phyloP scores from a whole-genome alignment of 2,797 vertebrate species.

The Eulemur albifrons region DNA sequence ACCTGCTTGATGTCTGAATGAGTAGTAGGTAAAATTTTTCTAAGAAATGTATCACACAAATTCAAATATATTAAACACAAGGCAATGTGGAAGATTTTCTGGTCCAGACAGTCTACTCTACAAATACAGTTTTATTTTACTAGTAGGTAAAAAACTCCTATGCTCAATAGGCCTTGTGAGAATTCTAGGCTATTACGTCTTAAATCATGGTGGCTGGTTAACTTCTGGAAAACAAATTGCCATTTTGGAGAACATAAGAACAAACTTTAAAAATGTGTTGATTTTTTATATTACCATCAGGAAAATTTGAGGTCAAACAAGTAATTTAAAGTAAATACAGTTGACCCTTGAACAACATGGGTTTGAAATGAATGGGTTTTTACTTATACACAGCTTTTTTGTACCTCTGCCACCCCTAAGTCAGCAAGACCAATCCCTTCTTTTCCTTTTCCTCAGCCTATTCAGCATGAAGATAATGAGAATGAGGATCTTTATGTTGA shows the following conservation, averaged over 20 bases:
- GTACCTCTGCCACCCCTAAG: background rate
- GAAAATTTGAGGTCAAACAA: background rate
- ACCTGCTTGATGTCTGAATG: background rate
- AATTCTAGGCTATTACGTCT: background rate
- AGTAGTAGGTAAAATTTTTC: background rate
- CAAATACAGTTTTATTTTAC: background rate
- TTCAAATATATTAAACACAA: conserved; percentile 16
- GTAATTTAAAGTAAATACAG: conserved; percentile 28
- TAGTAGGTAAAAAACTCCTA: background rate
- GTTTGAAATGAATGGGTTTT: background rate
- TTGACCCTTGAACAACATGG: background rate
- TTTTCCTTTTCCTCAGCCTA: background rate
- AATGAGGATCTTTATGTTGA: background rate
- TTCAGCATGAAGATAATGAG: background rate
- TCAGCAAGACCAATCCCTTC: background rate
- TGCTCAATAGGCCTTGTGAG: background rate
- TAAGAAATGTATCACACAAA: background rate
- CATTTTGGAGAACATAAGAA: conserved; percentile 3
- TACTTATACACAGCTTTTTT: background rate
- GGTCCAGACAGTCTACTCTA: background rate
- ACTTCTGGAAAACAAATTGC: background rate
- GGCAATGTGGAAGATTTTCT: background rate
- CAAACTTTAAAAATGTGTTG: conserved; percentile 7
- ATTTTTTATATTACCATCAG: background rate
- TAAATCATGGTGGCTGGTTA: background rate